Evolutionary conservation across 2,888 invertebrate genomes (phyloP), one percentile per base, ranked within the genome.

Genomic region (Caradrina kadenii): DNA sequence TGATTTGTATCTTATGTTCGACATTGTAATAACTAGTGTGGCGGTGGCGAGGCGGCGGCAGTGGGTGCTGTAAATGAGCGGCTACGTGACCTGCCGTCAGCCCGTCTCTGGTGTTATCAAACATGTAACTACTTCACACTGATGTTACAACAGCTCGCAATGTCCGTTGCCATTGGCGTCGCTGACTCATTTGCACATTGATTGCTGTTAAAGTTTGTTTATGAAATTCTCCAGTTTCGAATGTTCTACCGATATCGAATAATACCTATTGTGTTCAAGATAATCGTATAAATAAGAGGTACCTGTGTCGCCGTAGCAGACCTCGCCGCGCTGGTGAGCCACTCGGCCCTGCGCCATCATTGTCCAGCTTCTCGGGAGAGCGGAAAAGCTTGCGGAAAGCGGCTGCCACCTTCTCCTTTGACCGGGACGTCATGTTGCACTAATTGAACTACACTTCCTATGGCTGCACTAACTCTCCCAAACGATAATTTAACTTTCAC

Each of bases 331-430:
- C 96, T 17, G 97, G 97, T 21, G 97, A 97, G 45, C 96, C 97
- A 66, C 96, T 96, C 68, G 97, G 96, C 21, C 96, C 96, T 26
- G 96, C 96, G 31, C 95, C 96, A 70, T 97, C 97, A 76, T 97
- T 97, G 82, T 97, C 97, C 68, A 97, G 96, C 90, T 97, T 98
- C 88, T 97, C 97, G 21, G 97, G 96, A 58, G 97, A 97, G 81
- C 97, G 97, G 91, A 98, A 98, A 82, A 98, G 95, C 93, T 97
- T 98, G 83, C 97, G 96, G 93, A 98, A 97, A 62, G 98, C 98
- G 35, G 98, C 97, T 39, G 98, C 97, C 76, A 98, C 97, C 96
- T 98, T 98, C 89, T 98, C 98, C 92, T 98, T 97, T 45, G 98
- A 97, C 82, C 98, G 97, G 81, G 97, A 97, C 87, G 97, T 97